Conservation (phyloP, 2,113 vertebrate genomes). For the Sceloporus tristichus region DNA sequence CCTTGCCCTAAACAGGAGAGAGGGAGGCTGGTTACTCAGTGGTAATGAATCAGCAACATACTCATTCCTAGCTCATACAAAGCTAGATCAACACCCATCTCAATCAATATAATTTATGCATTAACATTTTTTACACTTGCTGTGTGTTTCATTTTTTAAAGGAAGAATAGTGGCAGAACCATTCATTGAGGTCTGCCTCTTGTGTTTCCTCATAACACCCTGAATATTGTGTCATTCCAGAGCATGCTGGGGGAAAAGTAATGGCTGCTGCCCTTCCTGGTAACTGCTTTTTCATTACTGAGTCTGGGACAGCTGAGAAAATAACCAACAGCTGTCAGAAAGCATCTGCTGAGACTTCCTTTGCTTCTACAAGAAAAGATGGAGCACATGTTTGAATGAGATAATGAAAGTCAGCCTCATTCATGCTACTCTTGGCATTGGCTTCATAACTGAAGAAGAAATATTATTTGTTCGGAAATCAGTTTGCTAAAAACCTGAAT, state of each 20-base stretch:
- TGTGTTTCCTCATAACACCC: background rate
- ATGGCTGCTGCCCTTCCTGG: background rate
- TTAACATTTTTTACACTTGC: no score
- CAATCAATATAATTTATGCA: no score
- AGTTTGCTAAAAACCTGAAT: background rate
- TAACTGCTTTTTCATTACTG: background rate
- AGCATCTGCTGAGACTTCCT: background rate
- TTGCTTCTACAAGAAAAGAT: background rate
- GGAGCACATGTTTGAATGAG: background rate
- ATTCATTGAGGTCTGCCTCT: background rate
- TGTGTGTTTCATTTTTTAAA: no score
- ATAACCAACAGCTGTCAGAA: no score
- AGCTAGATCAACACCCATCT: no score
- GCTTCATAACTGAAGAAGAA: background rate
- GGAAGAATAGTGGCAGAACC: no score
- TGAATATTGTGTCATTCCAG: background rate
- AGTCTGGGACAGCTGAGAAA: no score
- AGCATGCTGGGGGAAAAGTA: background rate
- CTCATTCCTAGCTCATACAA: background rate
- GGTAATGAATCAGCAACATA: background rate
- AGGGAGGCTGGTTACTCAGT: background rate
- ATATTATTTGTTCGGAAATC: background rate
- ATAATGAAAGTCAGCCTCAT: background rate
- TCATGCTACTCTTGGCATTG: background rate
- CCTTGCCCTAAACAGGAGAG: no score